phyloP scores from a whole-genome alignment of 2,888 invertebrate genomes.

The Ennomos quercinarius region DNA sequence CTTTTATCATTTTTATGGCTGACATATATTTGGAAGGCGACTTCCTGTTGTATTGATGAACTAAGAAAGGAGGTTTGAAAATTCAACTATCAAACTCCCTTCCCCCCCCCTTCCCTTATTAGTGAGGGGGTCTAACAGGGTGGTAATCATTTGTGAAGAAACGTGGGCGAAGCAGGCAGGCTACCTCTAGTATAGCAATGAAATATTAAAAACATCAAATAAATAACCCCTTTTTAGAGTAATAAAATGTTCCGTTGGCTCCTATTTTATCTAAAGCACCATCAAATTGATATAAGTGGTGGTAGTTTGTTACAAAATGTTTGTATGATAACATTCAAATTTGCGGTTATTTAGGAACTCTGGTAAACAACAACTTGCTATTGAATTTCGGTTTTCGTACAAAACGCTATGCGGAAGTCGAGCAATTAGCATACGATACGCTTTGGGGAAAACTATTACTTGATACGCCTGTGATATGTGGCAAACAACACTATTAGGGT shows the following conservation, averaged over 20 bases:
- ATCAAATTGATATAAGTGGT: conserved; percentile 48
- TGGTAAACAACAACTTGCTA: conserved; percentile 18
- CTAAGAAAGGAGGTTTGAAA: too few species aligned
- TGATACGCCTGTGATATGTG: background rate
- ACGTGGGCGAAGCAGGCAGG: too few species aligned
- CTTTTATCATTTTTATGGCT: too few species aligned
- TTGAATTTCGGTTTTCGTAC: conserved; percentile 20
- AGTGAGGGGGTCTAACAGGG: too few species aligned
- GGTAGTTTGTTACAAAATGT: conserved; percentile 37
- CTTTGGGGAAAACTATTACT: background rate
- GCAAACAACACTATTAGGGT: too few species aligned
- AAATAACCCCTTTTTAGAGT: background rate
- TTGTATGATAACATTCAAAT: conserved; percentile 40
- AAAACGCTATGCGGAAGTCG: background rate
- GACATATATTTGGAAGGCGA: too few species aligned
- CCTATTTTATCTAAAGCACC: conserved; percentile 20
- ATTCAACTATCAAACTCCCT: too few species aligned
- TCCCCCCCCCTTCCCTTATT: too few species aligned
- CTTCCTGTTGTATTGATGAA: too few species aligned
- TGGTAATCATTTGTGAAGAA: too few species aligned
- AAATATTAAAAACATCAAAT: background rate
- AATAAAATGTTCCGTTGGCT: conserved; percentile 8
- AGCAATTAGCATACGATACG: background rate
- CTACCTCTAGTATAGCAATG: background rate
- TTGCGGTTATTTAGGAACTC: conserved; percentile 33